Evolutionary conservation across 2,888 invertebrate species (phyloP), one percentile per base, ranked within the genome.

Genomic region (Agonum fuliginosum): DNA sequence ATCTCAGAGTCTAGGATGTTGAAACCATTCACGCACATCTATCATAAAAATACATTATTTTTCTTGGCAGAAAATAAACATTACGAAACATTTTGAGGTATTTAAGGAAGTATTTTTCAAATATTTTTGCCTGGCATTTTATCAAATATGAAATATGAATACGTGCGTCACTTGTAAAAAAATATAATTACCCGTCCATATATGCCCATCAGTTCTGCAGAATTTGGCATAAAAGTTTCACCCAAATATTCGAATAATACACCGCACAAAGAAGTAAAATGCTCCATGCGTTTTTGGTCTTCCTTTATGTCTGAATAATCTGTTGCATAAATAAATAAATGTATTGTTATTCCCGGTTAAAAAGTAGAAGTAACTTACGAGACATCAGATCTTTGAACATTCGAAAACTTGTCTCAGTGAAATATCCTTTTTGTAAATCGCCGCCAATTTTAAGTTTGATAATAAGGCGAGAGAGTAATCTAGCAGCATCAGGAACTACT

Each of bases 21-120:
- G 84, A 97, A 97, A 71, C 95, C 94, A 88, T 98, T 98, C 27
- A 97, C 94, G 80, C 94, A 91, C 89, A 97, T 92, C 96, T 96
- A 87, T 24, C 12, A 14, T 20, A 70, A 70, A 43, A 70, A 70
- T 46, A 27, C 24, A 30, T 14, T 20, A 41, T 30, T 3, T 37
- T 3, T 37, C 14, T 41, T 70, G 24, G 48, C 37, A 70, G 1
- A 22, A 10, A 37, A n/a, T 10, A 0, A 12, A 37, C 2, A 37
- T 37, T 37, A n/a, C 10, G 37, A 6, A 4, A 8, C 2, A n/a
- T n/a, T n/a, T n/a, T n/a, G n/a, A 19, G 20, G 3, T 54, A 19
- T 8, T 54, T 19, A 6, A 5, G 54, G 2, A 54, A 54, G 6
- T 19, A 54, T n/a, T n/a, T n/a, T n/a, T 8, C 12, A 46, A 46